Base-by-base conservation (phyloP, 1,140 invertebrate species). In the Ceratoteleas bidentatus region DNA sequence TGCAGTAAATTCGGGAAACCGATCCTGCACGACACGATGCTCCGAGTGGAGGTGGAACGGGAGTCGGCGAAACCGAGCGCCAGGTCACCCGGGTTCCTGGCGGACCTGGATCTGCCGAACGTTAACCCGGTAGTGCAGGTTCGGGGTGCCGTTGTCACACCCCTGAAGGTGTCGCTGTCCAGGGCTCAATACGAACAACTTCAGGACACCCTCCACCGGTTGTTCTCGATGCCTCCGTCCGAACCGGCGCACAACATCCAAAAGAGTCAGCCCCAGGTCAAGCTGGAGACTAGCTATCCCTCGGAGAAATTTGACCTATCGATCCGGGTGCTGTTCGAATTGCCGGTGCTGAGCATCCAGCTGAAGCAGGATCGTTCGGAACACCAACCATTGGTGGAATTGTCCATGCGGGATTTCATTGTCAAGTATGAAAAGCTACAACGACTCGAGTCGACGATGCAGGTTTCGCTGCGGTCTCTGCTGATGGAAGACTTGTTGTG, bases 171-270 rank as follows among this genome's bases (percentile, higher is more conserved):
- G 10, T 96, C 96, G 0, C 90, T 98, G 7, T 95, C 95, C 10
- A 95, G 97, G 34, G 93, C 94, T 16, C 97, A 98, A 85, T 98
- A 98, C 87, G 96, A 97, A 88, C 97, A 98, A 88, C 91, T 98
- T 32, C 90, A 98, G 47, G 96, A 98, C 75, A 97, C 95, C 0
- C 86, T 95, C 14, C 91, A 94, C 45, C 93, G 87, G 40, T 47
- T 92, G 9, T 88, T 93, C 16, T 90, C 88, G 0, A 87, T 86
- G n/a, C 85, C 88, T 6, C 50, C 69, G 0, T 49, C 69, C 0
- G 58, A 84, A 32, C 13, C 73, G 3, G 66, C 83, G 0, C 75
- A 86, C 2, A 54, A 69, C 0, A 66, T 84, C 3, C 72, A 86
- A 2, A 88, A 87, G 24, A 81, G 81, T 3, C 85, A 82, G 15